Percentiles rank a stretch among this genome's conserved stretches.
These are phyloP conservation scores for Mycteria americana DNA, from an alignment of 2,797 vertebrate genomes.

Conservation along the genomic window DNA sequence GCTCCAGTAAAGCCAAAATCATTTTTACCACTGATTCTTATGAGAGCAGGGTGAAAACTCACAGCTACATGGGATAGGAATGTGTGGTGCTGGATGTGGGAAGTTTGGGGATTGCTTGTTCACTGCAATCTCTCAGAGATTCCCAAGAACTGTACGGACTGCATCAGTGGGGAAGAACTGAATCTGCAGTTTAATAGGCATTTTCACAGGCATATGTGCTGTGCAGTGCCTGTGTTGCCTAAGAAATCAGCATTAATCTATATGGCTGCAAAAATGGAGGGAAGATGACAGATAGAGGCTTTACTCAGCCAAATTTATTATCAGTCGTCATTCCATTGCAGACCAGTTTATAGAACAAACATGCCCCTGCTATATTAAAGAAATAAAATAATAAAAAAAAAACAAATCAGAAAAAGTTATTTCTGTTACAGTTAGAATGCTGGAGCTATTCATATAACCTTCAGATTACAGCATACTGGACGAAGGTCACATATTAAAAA, in stretches of 20 bases:
- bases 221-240: background rate
- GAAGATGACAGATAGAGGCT: background rate
- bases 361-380: background rate
- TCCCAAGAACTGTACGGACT: background rate
- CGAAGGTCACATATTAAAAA: background rate
- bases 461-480: background rate
- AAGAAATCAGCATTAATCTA: background rate
- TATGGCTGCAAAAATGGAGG: background rate
- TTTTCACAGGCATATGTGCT: background rate
- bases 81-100: background rate
- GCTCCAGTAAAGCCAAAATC: background rate
- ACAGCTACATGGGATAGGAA: background rate
- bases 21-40: background rate
- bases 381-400: background rate
- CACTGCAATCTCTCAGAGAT: background rate
- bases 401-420: background rate
- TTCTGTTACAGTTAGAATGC: background rate
- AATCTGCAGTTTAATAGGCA: background rate
- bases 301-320: background rate
- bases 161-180: background rate
- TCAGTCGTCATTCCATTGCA: background rate
- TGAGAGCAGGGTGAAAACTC: background rate
- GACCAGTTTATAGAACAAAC: rapidly evolving
- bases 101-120: background rate
- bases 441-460: background rate